These are phyloP conservation scores for Eugnorisma glareosa DNA, from an alignment of 2,888 invertebrate species.

Conservation along the genomic window DNA sequence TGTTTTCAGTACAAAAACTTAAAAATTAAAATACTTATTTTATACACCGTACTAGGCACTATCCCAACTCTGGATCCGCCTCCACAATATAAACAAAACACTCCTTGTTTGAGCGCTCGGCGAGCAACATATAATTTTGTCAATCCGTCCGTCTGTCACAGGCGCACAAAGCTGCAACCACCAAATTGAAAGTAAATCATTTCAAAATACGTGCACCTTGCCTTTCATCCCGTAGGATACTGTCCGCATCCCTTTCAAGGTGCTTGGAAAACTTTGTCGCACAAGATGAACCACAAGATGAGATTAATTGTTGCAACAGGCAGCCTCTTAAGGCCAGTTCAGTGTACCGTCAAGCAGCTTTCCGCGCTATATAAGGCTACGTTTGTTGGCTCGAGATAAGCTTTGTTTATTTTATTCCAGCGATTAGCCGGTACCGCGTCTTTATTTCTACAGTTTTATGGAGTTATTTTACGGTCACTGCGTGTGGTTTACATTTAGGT, in stretches of 20 bases:
- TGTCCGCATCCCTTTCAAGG: slow-evolving; percentile 68
- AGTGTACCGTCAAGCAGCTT: slow-evolving; percentile 75
- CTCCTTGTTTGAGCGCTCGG: slow-evolving; percentile 13
- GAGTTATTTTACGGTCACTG: slow-evolving; percentile 66
- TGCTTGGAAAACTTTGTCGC: slow-evolving; percentile 68
- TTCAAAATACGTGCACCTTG: slow-evolving; percentile 71
- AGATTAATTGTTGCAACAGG: slow-evolving; percentile 74
- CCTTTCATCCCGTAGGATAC: slow-evolving; percentile 69
- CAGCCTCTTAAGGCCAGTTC: slow-evolving; percentile 71
- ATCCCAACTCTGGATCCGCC: slow-evolving; percentile 1
- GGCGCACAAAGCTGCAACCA: slow-evolving; percentile 64
- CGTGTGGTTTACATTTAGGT: slow-evolving; percentile 64
- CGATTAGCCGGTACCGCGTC: slow-evolving; percentile 76
- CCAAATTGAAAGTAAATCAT: slow-evolving; percentile 52
- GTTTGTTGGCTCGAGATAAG: slow-evolving; percentile 83
- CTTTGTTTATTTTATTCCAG: slow-evolving; percentile 83
- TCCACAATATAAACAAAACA: slow-evolving; percentile 39
- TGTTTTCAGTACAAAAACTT: neutral
- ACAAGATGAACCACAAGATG: too few relatives aligned
- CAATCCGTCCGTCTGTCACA: slow-evolving; percentile 51
- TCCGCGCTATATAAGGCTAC: slow-evolving; percentile 81
- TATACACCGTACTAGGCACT: neutral
- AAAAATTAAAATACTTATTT: neutral
- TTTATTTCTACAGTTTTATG: slow-evolving; percentile 73
- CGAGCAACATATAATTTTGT: slow-evolving; percentile 54